Percentiles rank a stretch among this genome's conserved stretches.
These are phyloP conservation scores for Drosophila orosa DNA, from an alignment of 1,140 invertebrate species.

Conservation along the genomic window DNA sequence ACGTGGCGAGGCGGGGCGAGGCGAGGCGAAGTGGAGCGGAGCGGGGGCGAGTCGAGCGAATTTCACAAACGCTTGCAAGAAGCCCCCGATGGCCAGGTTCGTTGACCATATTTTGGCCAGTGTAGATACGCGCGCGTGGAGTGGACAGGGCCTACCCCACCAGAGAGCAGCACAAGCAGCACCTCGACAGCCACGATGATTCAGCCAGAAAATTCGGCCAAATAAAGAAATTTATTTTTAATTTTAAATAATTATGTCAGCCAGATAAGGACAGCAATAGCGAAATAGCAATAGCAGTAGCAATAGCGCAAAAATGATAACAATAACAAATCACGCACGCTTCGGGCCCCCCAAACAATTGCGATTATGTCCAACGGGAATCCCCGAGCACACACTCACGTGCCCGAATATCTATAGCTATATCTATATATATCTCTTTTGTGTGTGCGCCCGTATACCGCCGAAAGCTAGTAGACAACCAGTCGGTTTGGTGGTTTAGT, in stretches of 20 bases:
- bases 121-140: conserved; percentile 31
- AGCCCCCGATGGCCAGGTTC: conserved; percentile 41
- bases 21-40: background rate
- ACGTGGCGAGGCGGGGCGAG: conserved; percentile 1
- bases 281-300: conserved; percentile 1
- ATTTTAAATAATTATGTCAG: conserved; percentile 80
- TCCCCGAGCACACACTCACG: conserved; percentile 27
- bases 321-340: conserved; percentile 61
- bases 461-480: conserved; percentile 30
- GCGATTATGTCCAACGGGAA: conserved; percentile 54
- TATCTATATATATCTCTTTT: background rate
- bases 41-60: conserved; percentile 30
- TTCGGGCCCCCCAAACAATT: conserved; percentile 57
- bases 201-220: conserved; percentile 64
- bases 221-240: conserved; percentile 57
- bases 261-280: conserved; percentile 36
- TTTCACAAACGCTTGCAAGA: conserved; percentile 73
- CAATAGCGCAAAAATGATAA: conserved; percentile 31
- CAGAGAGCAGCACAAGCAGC: background rate
- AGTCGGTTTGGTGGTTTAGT: conserved; percentile 26
- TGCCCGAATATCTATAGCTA: background rate
- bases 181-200: conserved; percentile 43
- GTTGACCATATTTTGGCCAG: conserved; percentile 67
- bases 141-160: conserved; percentile 41
- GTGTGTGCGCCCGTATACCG: too few species aligned